Evolutionary conservation across 2,888 invertebrate genomes (phyloP), one percentile per base, ranked within the genome.

Genomic region (Artemia sinica): DNA sequence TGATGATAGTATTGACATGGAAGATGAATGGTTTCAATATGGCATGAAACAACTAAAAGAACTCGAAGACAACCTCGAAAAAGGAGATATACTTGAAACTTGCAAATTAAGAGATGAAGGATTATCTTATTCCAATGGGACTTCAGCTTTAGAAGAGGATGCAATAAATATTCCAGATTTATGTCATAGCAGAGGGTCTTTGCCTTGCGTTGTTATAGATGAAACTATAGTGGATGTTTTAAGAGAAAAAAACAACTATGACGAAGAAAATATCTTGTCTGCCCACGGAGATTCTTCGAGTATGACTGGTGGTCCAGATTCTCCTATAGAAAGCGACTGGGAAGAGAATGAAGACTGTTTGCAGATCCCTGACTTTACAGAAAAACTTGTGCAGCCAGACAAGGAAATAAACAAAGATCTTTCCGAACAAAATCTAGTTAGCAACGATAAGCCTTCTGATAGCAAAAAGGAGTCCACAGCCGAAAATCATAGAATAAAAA

Each of bases 11-110:
- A 91, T 92, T 70, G 92, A 92, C 77, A 90, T 89, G 49, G 92
- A 92, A 78, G 92, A 92, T 75, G 91, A 92, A 77, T 92, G 91
- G 87, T 92, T 91, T 75, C 89, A 89, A 74, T 91, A 92, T 76
- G 91, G 92, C 76, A 77, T 91, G 70, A 81, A 89, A 69, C 90
- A 91, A 77, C 78, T 92, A 51, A 90, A 92, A 78, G 89, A 91
- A 78, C 82, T 91, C 78, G 91, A 91, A 77, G 82, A 86, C 72
- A 74, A 75, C 68, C 75, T 74, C 67, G 70, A 72, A 69, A 67
- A 69, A 28, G 63, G 10, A 10, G 63, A 8, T 9, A 58, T 11
- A 18, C 12, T 28, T 58, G 8, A 18, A 28, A 28, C n/a, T 18
- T n/a, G 10, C 28, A 58, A 11, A 58, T n/a, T 28, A n/a, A 58